Base-by-base conservation (phyloP, 2,888 invertebrate genomes). In the Macropis europaea region DNA sequence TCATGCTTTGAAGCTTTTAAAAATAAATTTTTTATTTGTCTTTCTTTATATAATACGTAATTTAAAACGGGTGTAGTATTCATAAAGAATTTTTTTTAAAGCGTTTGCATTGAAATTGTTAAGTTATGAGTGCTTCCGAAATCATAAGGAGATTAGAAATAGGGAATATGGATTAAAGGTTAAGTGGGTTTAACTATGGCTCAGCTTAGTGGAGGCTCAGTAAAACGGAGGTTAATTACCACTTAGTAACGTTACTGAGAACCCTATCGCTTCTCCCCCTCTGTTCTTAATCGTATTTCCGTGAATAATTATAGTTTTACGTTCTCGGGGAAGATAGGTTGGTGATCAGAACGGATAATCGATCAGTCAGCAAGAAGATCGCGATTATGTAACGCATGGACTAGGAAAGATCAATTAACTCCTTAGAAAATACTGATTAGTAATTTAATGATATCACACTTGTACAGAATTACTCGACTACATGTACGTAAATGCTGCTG, bases 141-240 rank as follows among this genome's bases (percentile, higher is more conserved):
- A 38, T 56, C 28, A 17, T 11, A 19, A 32, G 24, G 9, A 22
- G 40, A 24, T 47, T 19, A 24, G 24, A 24, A 48, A 34, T 17
- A 13, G 5, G 28, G 11, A 9, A 19, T 1, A 15, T 7, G 3
- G 38, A 40, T 52, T 45, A 38, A 19, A 7, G 42, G 36, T 56
- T 71, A 68, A 73, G 53, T 24, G 34, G 22, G 60, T 69, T 73
- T 62, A 68, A 75, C 67, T 77, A 71, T 48, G 53, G 40, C 36
- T 67, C 30, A 32, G 56, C 48, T 79, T 60, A 74, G 45, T 74
- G 28, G 40, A 28, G 61, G 43, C 17, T 47, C 57, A 70, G 34
- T 62, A 53, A 73, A 81, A 59, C 61, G 61, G 54, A 53, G 73
- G 77, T 82, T 80, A 83, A 84, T 84, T 72, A 77, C 67, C 79